phyloP scores from a whole-genome alignment of 2,113 vertebrate genomes.

The Cygnus atratus region DNA sequence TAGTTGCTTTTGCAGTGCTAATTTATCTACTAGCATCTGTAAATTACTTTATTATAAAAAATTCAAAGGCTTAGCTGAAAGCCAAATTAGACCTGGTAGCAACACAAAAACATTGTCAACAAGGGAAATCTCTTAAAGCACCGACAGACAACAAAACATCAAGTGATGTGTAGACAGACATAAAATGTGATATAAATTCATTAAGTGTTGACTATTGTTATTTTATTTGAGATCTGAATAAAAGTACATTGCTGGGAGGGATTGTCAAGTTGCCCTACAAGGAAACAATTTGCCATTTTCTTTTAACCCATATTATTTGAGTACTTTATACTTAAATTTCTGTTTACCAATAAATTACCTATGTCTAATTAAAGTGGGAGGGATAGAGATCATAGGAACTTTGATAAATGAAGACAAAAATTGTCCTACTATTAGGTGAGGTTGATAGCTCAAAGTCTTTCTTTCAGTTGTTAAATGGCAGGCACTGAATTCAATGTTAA shows the following conservation, averaged over 20 bases:
- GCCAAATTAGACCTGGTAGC: slow-evolving; percentile 68
- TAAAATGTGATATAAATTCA: slow-evolving; percentile 70
- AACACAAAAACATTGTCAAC: slow-evolving; percentile 71
- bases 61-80: slow-evolving; percentile 76
- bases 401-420: neutral
- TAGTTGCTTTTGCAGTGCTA: slow-evolving; percentile 77
- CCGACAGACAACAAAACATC: slow-evolving; percentile 56
- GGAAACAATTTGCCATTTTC: neutral
- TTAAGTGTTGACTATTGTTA: slow-evolving; percentile 63
- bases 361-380: slow-evolving; percentile 5
- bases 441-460: neutral
- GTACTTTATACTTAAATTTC: neutral
- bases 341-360: neutral
- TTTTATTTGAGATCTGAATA: slow-evolving; percentile 60
- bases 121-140: slow-evolving; percentile 72
- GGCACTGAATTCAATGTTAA: neutral
- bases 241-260: slow-evolving; percentile 30
- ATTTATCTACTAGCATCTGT: slow-evolving; percentile 78
- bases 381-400: neutral
- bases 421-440: neutral
- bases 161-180: slow-evolving; percentile 62
- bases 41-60: slow-evolving; percentile 83
- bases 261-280: slow-evolving; percentile 4
- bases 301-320: neutral
- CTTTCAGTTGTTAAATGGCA: neutral